These are phyloP conservation scores for Corythornis leucogaster DNA, from an alignment of 2,797 vertebrate genomes.

Conservation along the genomic window DNA sequence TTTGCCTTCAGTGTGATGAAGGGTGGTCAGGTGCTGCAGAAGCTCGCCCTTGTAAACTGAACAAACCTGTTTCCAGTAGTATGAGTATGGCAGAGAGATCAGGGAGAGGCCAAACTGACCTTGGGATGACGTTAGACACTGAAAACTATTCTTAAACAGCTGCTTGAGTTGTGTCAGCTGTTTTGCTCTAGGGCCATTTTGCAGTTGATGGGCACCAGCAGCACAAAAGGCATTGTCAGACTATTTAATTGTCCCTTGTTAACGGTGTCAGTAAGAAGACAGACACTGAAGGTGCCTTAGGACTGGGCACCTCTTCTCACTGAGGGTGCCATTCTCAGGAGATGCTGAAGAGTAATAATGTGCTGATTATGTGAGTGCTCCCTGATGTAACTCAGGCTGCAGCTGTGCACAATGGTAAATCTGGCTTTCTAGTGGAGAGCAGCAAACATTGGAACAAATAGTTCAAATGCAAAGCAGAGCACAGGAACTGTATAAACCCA, in stretches of 20 bases:
- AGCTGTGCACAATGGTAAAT: neutral
- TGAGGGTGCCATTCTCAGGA: neutral
- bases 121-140: neutral
- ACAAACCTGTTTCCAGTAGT: neutral
- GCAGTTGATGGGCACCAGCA: neutral
- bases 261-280: neutral
- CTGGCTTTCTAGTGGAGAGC: neutral
- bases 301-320: neutral
- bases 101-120: neutral
- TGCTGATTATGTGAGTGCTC: neutral
- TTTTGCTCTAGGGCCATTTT: neutral
- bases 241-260: neutral
- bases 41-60: neutral
- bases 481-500: neutral
- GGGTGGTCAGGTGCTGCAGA: neutral
- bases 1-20: neutral
- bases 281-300: neutral
- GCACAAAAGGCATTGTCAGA: neutral
- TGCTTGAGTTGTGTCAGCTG: neutral
- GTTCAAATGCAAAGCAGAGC: neutral
- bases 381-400: slow-evolving; percentile 11
- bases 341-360: neutral
- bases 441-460: neutral
- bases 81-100: neutral
- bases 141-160: neutral